Base-by-base conservation (phyloP, 2,797 vertebrate genomes). In the Streptopelia turtur region DNA sequence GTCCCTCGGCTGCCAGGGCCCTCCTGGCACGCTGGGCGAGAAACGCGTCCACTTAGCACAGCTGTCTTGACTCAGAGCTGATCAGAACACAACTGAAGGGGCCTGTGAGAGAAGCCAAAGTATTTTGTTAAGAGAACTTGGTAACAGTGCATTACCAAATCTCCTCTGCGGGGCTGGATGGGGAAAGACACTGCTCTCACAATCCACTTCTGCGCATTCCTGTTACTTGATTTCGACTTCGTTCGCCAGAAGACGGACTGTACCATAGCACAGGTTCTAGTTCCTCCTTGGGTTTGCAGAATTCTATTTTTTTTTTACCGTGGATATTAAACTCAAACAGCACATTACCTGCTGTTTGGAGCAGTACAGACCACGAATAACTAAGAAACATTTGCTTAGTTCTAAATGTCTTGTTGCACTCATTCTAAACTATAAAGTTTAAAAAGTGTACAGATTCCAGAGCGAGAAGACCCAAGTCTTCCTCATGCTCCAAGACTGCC, bases 101-200 rank as follows among this genome's bases (percentile, higher is more conserved):
- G 43, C 69, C 64, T 76, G 74, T 9, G 64, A 50, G 25, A 79
- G 43, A 84, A 76, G 49, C 27, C 83, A 53, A 76, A 71, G n/a
- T 11, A 45, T 16, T 45, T 43, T 10, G 22, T 16, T 50, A 53
- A 53, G 50, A 49, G 24, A 59, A 28, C 21, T 35, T 10, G 50
- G 27, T 56, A 39, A 64, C 27, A 55, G 27, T 9, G 2, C 5
- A 33, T 2, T 37, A 31, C 45, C 21, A 37, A 49, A 59, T 20
- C 37, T 52, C 37, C 1, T 1, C 24, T 49, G 23, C 0, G 1
- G 78, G 35, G 56, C 5, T 16, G 28, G 66, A 68, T 1, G 3
- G 35, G 56, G 28, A 68, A 56, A 56, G 35, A 37, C 6, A 35
- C 4, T 5, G 37, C 9, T 55, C 56, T 14, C 41, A 21, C 28